Percentiles rank a stretch among this genome's conserved stretches.
Conservation (phyloP, 2,888 invertebrate genomes). For the Portevinia maculata region DNA sequence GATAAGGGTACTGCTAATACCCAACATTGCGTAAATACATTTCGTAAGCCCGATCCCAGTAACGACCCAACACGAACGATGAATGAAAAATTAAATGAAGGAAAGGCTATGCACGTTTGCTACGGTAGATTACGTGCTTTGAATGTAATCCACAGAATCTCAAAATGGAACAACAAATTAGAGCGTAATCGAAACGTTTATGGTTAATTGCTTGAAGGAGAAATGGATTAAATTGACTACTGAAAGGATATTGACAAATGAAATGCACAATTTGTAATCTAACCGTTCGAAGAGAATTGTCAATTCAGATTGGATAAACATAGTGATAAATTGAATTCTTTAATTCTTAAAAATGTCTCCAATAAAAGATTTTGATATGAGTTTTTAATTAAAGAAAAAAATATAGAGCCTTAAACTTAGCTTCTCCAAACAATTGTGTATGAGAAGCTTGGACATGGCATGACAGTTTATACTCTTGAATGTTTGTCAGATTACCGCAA, state of each 20-base stretch:
- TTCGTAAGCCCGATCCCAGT: constrained; percentile 29
- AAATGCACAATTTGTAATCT: constrained; percentile 16
- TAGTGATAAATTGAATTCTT: too few relatives aligned
- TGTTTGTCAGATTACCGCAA: too few relatives aligned
- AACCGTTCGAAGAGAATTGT: background rate
- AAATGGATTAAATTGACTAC: constrained; percentile 26
- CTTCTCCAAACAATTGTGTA: too few relatives aligned
- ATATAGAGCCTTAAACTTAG: too few relatives aligned
- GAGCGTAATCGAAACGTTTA: constrained; percentile 59
- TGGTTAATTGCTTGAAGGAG: constrained; percentile 54
- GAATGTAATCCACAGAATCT: constrained; percentile 48
- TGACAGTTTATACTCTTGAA: too few relatives aligned
- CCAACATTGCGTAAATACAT: constrained; percentile 46
- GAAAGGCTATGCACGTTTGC: constrained; percentile 49
- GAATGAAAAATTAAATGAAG: constrained; percentile 44
- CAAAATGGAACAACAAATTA: constrained; percentile 55
- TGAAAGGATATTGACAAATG: constrained; percentile 27
- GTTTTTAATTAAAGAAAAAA: too few relatives aligned
- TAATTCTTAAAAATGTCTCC: too few relatives aligned
- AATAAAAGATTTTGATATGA: too few relatives aligned
- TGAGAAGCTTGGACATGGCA: too few relatives aligned
- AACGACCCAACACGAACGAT: constrained; percentile 31
- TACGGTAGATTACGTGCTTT: constrained; percentile 51
- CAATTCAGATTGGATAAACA: too few relatives aligned
- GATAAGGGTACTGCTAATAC: constrained; percentile 53